A percentile compares a stretch with the other conserved stretches of the same genome.
Conservation (phyloP, 37 sponge, comb jelly and placozoan species). For the Diacarnus erythraeanus region DNA sequence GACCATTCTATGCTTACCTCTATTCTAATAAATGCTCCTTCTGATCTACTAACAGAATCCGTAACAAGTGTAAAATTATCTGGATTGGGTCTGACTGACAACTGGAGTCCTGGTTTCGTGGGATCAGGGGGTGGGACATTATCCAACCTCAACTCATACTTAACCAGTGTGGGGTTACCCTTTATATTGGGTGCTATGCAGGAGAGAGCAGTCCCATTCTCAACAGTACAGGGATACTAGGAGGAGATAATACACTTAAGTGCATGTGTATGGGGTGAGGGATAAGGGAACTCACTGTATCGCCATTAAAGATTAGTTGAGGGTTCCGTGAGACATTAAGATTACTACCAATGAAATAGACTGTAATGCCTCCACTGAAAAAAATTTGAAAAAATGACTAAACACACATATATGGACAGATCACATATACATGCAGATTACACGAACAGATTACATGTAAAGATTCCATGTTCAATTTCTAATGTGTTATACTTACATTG, state of each 20-base stretch:
- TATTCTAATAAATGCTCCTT: no score
- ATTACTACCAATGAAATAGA: neutral
- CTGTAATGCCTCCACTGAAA: neutral
- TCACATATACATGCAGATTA: neutral
- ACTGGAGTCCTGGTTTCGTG: conserved; percentile 3
- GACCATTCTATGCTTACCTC: no score
- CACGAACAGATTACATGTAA: no score
- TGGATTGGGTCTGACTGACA: neutral
- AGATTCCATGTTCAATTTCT: neutral
- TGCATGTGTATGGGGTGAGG: neutral
- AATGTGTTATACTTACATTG: neutral
- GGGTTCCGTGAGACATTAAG: neutral
- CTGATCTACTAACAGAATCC: no score
- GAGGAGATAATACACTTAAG: neutral
- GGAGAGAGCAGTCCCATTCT: no score
- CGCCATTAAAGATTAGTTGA: neutral
- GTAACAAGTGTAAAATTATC: no score
- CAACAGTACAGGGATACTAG: no score
- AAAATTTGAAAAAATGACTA: no score
- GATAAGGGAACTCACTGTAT: neutral
- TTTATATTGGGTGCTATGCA: no score
- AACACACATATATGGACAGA: neutral
- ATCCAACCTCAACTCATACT: conserved; percentile 27
- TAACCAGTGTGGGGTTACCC: no score
- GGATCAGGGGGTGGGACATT: no score